phyloP scores from a whole-genome alignment of 2,888 invertebrate species.

The Isoperla grammatica region DNA sequence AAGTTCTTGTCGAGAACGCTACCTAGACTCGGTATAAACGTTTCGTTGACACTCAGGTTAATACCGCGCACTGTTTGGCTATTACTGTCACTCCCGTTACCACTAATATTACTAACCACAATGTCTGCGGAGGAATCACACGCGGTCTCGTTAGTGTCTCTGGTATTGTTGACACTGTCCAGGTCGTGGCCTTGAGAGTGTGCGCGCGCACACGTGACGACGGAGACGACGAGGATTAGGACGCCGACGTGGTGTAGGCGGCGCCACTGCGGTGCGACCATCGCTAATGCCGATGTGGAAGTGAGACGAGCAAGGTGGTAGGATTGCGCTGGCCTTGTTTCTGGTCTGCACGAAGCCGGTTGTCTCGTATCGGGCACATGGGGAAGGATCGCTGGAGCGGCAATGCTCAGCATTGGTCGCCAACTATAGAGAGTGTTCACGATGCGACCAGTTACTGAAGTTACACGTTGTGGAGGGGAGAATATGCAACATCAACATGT shows the following conservation, averaged over 20 bases:
- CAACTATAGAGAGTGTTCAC: no score
- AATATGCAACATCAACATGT: no score
- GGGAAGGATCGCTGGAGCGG: no score
- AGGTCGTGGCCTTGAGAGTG: not conserved
- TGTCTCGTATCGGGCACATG: no score
- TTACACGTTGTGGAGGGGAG: no score
- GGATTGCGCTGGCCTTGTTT: not conserved
- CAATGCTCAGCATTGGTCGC: no score
- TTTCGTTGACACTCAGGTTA: no score
- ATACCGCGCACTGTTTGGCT: no score
- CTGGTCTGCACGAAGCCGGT: no score
- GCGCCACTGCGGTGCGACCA: conserved; percentile 1
- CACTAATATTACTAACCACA: not conserved
- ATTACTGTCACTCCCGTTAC: not conserved
- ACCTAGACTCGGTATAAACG: no score
- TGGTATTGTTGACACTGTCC: not conserved
- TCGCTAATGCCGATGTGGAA: not conserved
- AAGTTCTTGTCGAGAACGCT: not conserved
- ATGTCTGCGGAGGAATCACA: no score
- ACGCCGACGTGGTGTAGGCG: not conserved
- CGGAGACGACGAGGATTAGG: not conserved
- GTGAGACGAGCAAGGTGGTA: not conserved
- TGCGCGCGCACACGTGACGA: not conserved
- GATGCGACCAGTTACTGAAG: no score
- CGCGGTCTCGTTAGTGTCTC: not conserved